Percentiles rank a stretch among this genome's conserved stretches.
phyloP scores from a whole-genome alignment of 2,113 vertebrate species.

The Hydropotes inermis region DNA sequence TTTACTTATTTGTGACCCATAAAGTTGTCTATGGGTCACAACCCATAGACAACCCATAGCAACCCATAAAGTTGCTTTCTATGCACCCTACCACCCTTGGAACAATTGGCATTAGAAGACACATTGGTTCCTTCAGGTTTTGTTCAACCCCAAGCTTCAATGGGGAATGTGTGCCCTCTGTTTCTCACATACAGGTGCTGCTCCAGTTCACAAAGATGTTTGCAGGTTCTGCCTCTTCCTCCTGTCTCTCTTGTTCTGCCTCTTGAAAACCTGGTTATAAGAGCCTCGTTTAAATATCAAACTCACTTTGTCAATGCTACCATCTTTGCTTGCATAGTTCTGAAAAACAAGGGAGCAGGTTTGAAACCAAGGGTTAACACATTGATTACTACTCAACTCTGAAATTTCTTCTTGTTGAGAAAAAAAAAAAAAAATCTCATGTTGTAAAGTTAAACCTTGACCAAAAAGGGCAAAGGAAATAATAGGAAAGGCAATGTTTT shows the following conservation, averaged over 20 bases:
- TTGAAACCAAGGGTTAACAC: background rate
- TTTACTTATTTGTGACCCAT: background rate
- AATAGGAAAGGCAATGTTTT: background rate
- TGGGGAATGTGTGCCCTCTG: fast-evolving
- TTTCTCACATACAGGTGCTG: background rate
- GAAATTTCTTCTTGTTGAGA: constrained; percentile 3
- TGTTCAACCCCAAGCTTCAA: background rate
- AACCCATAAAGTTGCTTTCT: background rate
- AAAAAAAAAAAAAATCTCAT: background rate
- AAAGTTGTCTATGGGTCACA: no score
- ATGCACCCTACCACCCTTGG: background rate
- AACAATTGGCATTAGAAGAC: background rate
- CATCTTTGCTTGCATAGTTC: constrained; percentile 54
- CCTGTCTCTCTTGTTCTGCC: background rate
- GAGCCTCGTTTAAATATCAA: background rate
- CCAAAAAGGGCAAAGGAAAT: background rate
- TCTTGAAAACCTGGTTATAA: background rate
- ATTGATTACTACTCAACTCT: background rate
- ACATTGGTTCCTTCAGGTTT: background rate
- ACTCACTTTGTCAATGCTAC: constrained; percentile 1
- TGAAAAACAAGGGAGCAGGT: constrained; percentile 29
- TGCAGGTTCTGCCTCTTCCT: background rate
- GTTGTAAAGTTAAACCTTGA: background rate
- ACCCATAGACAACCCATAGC: no score
- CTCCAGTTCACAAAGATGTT: background rate